Evolutionary conservation across 1,140 invertebrate genomes (phyloP), one percentile per base, ranked within the genome.

Genomic region (Drosophila tristis): DNA sequence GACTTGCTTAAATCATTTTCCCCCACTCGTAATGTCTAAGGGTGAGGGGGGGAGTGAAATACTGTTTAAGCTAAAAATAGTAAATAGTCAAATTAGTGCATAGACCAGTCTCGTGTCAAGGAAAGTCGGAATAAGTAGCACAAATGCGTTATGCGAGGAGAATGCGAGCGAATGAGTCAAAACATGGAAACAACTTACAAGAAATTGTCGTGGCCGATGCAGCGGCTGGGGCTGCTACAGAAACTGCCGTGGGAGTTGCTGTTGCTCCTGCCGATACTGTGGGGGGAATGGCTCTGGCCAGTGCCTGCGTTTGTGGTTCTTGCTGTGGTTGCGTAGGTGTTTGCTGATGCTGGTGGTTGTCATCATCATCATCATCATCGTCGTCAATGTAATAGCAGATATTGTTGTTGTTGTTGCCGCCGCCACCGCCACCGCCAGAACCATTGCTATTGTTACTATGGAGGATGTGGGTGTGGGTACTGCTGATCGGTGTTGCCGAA

Each of bases 171-270:
- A 39, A 63, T 47, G 44, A 61, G 15, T 54, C 20, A 61, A 66
- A 67, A 75, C 63, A 90, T 75, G 70, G 65, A 60, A 68, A 73
- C 72, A 90, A 91, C 90, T 91, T 91, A 91, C 90, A 91, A 91
- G 90, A 91, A 91, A 91, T 86, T 86, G 89, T 85, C 78, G 89
- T 73, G 66, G 82, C 76, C 66, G 84, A 62, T 54, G 76, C 23
- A 31, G 77, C 64, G 54, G 65, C 58, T 47, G 66, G 35, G 47
- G 73, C 50, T 58, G 77, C 50, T 48, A 65, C 16, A 26, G 62
- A 49, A 44, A 82, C 50, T 67, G 66, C 44, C 35, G 35, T 13
- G 11, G 35, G 35, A 39, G 76, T 56, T 45, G 74, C 57, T 48
- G 59, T 43, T 74, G 74, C 45, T 53, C 63, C 51, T 67, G 67